Evolutionary conservation across 1,140 invertebrate species (phyloP).

Genomic region (Melanaphis sacchari): DNA sequence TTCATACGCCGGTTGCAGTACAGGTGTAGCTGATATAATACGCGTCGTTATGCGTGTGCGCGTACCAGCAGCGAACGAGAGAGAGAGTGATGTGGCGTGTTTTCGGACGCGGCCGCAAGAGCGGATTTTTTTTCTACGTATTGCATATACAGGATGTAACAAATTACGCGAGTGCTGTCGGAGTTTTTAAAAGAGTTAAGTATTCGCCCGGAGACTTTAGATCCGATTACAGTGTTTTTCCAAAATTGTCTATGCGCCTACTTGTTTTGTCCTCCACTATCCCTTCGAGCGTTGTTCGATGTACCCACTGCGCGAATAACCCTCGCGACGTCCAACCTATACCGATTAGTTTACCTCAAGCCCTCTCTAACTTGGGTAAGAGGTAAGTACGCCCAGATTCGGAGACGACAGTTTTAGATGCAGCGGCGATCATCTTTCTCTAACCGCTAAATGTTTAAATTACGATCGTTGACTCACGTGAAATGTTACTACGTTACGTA

Average conservation of each 20-base stretch:
- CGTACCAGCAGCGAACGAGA: background rate
- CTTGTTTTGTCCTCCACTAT: too few species aligned
- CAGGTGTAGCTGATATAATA: background rate
- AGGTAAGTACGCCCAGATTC: background rate
- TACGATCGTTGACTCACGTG: too few species aligned
- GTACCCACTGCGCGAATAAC: too few species aligned
- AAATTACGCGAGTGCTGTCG: background rate
- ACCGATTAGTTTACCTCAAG: background rate
- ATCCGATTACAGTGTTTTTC: too few species aligned
- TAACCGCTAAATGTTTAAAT: too few species aligned
- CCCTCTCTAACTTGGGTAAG: too few species aligned
- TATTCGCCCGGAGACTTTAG: too few species aligned
- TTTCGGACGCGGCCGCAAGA: background rate
- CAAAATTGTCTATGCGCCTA: too few species aligned
- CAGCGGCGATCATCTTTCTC: too few species aligned
- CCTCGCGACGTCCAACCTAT: background rate
- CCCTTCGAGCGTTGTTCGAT: background rate
- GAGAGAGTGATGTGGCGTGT: constrained; percentile 1
- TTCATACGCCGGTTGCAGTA: background rate
- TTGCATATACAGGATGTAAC: background rate
- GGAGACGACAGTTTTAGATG: too few species aligned
- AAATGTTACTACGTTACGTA: too few species aligned
- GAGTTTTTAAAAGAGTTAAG: background rate
- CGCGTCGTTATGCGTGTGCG: background rate
- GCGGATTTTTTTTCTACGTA: background rate